These are phyloP conservation scores for Leucophenga varia DNA, from an alignment of 1,140 invertebrate species.

Conservation along the genomic window DNA sequence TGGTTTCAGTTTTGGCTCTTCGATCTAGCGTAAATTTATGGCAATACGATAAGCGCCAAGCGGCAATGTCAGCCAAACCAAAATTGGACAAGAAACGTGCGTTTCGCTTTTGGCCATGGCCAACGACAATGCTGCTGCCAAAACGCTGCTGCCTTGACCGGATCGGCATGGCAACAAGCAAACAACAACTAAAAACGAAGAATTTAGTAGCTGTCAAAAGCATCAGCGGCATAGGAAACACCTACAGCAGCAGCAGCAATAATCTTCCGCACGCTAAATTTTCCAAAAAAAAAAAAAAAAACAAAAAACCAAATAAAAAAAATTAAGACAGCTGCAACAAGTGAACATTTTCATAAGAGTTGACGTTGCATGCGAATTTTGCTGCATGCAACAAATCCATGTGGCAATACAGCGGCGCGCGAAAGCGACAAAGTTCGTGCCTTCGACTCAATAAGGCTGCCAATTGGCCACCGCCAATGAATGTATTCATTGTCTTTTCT, in stretches of 20 bases:
- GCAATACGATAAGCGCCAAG: constrained; percentile 46
- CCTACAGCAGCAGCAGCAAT: constrained; percentile 28
- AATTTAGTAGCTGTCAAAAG: constrained; percentile 52
- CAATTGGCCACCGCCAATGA: too few species aligned
- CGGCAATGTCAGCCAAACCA: constrained; percentile 31
- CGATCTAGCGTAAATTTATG: constrained; percentile 45
- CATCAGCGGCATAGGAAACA: constrained; percentile 48
- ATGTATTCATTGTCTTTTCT: too few species aligned
- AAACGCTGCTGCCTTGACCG: too few species aligned
- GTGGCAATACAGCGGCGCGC: too few species aligned
- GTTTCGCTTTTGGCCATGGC: too few species aligned
- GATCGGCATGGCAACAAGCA: too few species aligned
- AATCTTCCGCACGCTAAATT: constrained; percentile 38
- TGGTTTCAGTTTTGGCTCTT: constrained; percentile 18
- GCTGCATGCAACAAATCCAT: too few species aligned
- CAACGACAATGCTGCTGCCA: too few species aligned
- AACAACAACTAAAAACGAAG: constrained; percentile 18
- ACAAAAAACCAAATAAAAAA: too few species aligned
- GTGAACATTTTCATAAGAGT: constrained; percentile 1
- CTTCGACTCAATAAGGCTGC: constrained; percentile 43
- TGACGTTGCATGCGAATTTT: constrained; percentile 40
- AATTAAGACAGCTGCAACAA: too few species aligned
- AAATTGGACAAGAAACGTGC: constrained; percentile 51
- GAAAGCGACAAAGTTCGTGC: too few species aligned
- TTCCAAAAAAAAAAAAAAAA: too few species aligned